Evolutionary conservation across 1,140 invertebrate species (phyloP).

Genomic region (Pteromalus puparum): DNA sequence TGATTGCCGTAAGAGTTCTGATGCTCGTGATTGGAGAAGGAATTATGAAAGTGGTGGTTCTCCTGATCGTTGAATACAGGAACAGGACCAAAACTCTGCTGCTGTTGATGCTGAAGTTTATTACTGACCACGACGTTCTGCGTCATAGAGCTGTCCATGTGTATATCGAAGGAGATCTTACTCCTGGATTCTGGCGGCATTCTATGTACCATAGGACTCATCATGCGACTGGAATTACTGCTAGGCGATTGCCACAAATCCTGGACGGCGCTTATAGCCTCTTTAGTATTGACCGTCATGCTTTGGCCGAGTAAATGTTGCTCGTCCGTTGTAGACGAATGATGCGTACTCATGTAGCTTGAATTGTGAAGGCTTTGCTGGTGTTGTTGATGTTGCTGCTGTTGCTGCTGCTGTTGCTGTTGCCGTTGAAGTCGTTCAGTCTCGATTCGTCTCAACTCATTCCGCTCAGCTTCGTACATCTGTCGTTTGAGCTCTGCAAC

Average conservation of each 20-base stretch:
- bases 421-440: conserved; percentile 56
- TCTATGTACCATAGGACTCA: conserved; percentile 62
- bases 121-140: conserved; percentile 72
- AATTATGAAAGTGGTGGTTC: conserved; percentile 66
- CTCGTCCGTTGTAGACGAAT: conserved; percentile 61
- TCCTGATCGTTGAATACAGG: conserved; percentile 68
- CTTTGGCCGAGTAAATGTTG: conserved; percentile 70
- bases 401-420: conserved; percentile 56
- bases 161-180: conserved; percentile 76
- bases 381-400: conserved; percentile 57
- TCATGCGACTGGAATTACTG: conserved; percentile 49
- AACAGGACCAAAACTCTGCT: conserved; percentile 48
- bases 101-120: conserved; percentile 64
- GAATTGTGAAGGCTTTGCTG: conserved; percentile 63
- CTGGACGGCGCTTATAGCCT: conserved; percentile 73
- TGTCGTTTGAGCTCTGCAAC: conserved; percentile 52
- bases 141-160: conserved; percentile 78
- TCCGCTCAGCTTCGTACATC: conserved; percentile 60
- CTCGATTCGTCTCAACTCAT: conserved; percentile 60
- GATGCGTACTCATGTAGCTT: conserved; percentile 64
- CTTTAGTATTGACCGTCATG: conserved; percentile 80
- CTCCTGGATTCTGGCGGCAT: conserved; percentile 57
- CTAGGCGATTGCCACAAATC: conserved; percentile 70
- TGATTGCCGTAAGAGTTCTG: conserved; percentile 61
- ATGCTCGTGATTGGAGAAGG: conserved; percentile 71